Evolutionary conservation across 2,888 invertebrate species (phyloP).

Genomic region (Acrobasis repandana): DNA sequence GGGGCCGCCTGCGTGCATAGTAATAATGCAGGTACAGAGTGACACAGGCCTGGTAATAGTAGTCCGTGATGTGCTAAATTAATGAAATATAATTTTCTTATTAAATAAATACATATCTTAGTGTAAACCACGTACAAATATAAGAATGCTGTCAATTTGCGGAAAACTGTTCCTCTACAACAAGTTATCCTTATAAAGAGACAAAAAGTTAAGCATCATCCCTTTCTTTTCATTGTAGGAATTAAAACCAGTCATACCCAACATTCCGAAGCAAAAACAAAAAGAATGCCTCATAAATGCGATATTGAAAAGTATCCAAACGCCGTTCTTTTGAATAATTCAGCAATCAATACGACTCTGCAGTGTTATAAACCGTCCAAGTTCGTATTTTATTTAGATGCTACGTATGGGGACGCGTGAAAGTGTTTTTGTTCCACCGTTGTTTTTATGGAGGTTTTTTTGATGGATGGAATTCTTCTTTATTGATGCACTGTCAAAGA

Average conservation of each 20-base stretch:
- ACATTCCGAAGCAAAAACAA: slow-evolving; percentile 29
- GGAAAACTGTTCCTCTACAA: no score
- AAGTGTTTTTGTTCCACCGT: neutral
- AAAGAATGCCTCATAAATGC: slow-evolving; percentile 31
- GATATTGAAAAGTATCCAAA: slow-evolving; percentile 44
- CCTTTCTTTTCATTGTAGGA: neutral
- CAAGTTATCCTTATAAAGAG: no score
- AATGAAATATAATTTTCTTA: no score
- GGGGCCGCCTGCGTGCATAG: no score
- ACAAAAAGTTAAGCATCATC: no score
- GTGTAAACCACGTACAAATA: no score
- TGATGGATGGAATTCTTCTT: slow-evolving; percentile 3
- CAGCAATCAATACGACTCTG: slow-evolving; percentile 26
- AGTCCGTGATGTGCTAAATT: no score
- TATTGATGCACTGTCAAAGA: neutral
- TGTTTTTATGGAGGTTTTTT: slow-evolving; percentile 3
- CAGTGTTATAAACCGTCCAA: slow-evolving; percentile 17
- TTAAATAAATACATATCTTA: no score
- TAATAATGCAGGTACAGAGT: no score
- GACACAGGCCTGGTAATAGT: no score
- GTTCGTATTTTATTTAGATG: slow-evolving; percentile 20
- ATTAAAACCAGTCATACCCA: slow-evolving; percentile 19
- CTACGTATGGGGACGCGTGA: slow-evolving; percentile 3
- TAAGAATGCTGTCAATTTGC: no score
- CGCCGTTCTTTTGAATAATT: slow-evolving; percentile 31